phyloP scores from a whole-genome alignment of 2,888 invertebrate genomes.

The Zygothrica quintamaculata region DNA sequence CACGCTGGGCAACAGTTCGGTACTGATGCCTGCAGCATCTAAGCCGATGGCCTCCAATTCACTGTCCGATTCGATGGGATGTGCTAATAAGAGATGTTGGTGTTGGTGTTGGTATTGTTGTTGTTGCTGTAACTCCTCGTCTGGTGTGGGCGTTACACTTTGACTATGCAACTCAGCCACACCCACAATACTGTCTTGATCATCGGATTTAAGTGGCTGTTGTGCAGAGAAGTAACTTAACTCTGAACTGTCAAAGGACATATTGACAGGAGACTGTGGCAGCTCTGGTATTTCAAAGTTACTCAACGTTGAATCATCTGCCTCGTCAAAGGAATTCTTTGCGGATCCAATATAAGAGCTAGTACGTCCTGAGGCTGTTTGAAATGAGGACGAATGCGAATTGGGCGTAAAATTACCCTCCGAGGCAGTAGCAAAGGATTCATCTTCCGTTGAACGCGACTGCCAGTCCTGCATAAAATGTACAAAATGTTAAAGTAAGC shows the following conservation, averaged over 20 bases:
- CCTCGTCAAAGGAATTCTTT: constrained; percentile 84
- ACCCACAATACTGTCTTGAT: constrained; percentile 70
- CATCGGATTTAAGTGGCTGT: constrained; percentile 52
- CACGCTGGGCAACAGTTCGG: constrained; percentile 58
- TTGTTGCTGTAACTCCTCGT: constrained; percentile 50
- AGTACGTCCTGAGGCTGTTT: constrained; percentile 88
- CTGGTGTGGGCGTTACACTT: constrained; percentile 82
- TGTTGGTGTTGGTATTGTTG: constrained; percentile 38
- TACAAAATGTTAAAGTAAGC: neutral
- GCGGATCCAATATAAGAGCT: constrained; percentile 87
- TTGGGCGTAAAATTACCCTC: constrained; percentile 88
- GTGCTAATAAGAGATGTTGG: constrained; percentile 43
- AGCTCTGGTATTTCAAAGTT: constrained; percentile 81
- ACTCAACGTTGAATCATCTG: constrained; percentile 78
- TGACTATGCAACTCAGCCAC: constrained; percentile 80
- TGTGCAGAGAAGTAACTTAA: constrained; percentile 82
- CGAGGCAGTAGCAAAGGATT: constrained; percentile 89
- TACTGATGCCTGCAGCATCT: constrained; percentile 63
- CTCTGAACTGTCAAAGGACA: constrained; percentile 83
- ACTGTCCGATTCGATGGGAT: constrained; percentile 74
- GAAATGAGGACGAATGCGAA: constrained; percentile 89
- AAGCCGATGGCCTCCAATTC: constrained; percentile 73
- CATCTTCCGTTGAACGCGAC: constrained; percentile 86
- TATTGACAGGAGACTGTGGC: constrained; percentile 81
- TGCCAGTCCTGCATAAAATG: constrained; percentile 83